Evolutionary conservation across 2,797 vertebrate species (phyloP), one percentile per base, ranked within the genome.

Genomic region (Psittacula derbiana): DNA sequence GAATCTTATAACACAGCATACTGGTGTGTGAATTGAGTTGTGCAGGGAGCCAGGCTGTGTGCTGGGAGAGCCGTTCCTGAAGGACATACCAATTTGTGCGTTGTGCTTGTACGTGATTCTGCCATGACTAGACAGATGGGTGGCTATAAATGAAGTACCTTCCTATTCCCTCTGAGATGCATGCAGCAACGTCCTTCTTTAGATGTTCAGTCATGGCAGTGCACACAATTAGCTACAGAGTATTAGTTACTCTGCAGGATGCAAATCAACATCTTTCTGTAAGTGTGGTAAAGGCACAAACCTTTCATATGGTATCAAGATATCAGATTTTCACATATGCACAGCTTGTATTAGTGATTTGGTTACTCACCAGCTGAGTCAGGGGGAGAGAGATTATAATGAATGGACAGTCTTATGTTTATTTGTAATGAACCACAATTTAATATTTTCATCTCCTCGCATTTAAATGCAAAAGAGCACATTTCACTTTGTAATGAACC

Each of bases 141-240:
- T 97, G 96, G 72, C 95, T 96, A 82, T 96, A 98, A 98, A 97
- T 93, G 95, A 97, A 97, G 84, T 96, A 94, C 97, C 94, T 93
- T 96, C 80, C 76, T 97, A 80, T 97, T 98, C 97, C 97, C 97
- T 97, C 80, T 73, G 98, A 97, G 97, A 97, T 31, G 12, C 94
- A 88, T 73, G 90, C 64, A 40, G 87, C 80, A 91, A 92, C 49
- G 91, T 96, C 96, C 96, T 98, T 96, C 97, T 94, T 94, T 93
- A 70, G 88, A 86, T 91, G 82, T 95, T 88, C 89, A 90, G 90
- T 91, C 94, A 93, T 96, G 96, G 97, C 96, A 96, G 78, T 92
- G 69, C 90, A 86, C 47, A 91, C 96, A 98, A 97, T 98, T 98
- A 98, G 98, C 97, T 96, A 97, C 97, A 98, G 97, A 97, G 96